phyloP scores from a whole-genome alignment of 2,797 vertebrate genomes.

The Sorex maritimensis region DNA sequence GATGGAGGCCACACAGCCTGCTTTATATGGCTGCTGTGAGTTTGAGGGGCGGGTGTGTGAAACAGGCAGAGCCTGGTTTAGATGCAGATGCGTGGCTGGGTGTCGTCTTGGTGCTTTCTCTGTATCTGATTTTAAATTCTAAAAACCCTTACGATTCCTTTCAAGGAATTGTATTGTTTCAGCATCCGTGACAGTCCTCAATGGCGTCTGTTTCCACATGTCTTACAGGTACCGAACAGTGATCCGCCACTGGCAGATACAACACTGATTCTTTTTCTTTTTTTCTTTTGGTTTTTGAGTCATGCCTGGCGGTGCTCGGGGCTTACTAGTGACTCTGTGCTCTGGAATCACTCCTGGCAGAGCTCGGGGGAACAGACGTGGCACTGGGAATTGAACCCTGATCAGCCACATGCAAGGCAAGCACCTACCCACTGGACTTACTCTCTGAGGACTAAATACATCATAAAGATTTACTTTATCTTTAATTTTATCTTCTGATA shows the following conservation, averaged over 20 bases:
- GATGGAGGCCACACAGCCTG: neutral
- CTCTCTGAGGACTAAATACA: neutral
- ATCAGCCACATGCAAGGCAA: no score
- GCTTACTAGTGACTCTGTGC: no score
- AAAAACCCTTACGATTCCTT: neutral
- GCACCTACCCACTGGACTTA: no score
- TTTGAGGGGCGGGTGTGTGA: neutral
- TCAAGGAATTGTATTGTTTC: neutral
- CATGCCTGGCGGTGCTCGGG: no score
- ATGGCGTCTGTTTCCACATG: neutral
- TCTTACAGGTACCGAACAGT: neutral
- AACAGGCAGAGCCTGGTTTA: neutral
- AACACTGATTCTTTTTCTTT: neutral
- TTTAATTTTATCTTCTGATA: slow-evolving; percentile 35
- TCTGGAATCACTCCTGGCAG: no score
- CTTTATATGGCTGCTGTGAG: slow-evolving; percentile 20
- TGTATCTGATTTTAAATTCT: slow-evolving; percentile 44
- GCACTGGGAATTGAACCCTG: no score
- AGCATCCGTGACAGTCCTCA: slow-evolving; percentile 16
- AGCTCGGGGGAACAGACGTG: no score
- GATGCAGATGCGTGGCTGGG: neutral
- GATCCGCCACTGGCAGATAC: neutral
- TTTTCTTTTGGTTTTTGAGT: neutral
- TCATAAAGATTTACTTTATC: slow-evolving; percentile 58
- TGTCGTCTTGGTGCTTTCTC: slow-evolving; percentile 22